Conservation (phyloP, 1,140 invertebrate species). For the Zaprionus capensis region DNA sequence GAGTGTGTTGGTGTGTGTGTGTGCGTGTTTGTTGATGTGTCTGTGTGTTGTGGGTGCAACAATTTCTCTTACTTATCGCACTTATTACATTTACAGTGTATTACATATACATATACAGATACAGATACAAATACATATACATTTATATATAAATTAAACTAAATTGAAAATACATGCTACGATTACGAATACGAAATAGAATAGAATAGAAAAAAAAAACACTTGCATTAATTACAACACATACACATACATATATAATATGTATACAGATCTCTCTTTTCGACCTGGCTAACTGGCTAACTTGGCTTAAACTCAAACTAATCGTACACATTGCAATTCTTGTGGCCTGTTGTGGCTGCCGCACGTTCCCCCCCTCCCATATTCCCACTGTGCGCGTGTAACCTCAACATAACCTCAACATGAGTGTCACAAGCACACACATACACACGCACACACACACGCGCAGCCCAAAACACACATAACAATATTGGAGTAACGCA, state of each 20-base stretch:
- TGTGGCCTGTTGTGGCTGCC: slow-evolving; percentile 8
- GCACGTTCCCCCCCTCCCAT: background rate
- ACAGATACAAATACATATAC: background rate
- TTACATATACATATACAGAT: background rate
- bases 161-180: slow-evolving; percentile 25
- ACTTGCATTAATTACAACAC: slow-evolving; percentile 35
- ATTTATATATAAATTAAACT: slow-evolving; percentile 42
- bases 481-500: slow-evolving; percentile 41
- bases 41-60: background rate
- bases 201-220: slow-evolving; percentile 10
- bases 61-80: slow-evolving; percentile 29
- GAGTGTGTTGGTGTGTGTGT: slow-evolving; percentile 15
- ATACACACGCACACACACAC: background rate
- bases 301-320: slow-evolving; percentile 45
- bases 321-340: slow-evolving; percentile 26
- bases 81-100: slow-evolving; percentile 11
- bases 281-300: slow-evolving; percentile 21
- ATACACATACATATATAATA: slow-evolving; percentile 45
- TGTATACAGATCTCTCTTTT: slow-evolving; percentile 20
- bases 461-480: background rate
- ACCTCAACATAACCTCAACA: slow-evolving; percentile 25
- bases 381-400: background rate
- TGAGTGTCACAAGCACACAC: background rate
- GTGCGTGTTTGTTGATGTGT: background rate
- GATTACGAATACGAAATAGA: slow-evolving; percentile 16